Conservation (phyloP, 2,888 invertebrate genomes). For the Neocrepidodera transversa region DNA sequence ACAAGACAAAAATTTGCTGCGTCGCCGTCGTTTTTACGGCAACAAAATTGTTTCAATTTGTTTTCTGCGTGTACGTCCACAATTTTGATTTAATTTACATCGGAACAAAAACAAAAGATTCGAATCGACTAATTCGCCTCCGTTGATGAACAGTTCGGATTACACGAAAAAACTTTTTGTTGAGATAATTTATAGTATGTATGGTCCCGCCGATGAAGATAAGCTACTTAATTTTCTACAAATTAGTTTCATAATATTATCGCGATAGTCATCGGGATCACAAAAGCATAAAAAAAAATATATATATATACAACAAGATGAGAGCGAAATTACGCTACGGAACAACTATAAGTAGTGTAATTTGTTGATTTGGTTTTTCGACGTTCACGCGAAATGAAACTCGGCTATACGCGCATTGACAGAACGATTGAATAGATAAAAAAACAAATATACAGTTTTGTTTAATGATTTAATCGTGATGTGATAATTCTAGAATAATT, state of each 20-base stretch:
- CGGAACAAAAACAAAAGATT: slow-evolving; percentile 18
- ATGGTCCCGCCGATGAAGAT: slow-evolving; percentile 42
- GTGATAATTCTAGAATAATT: slow-evolving; percentile 10
- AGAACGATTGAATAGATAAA: slow-evolving; percentile 7
- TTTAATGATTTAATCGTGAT: slow-evolving; percentile 6
- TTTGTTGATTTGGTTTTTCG: slow-evolving; percentile 28
- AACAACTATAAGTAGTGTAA: slow-evolving; percentile 25
- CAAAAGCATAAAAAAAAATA: slow-evolving; percentile 29
- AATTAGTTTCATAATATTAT: slow-evolving; percentile 32
- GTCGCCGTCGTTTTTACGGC: too few species aligned
- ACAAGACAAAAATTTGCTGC: too few species aligned
- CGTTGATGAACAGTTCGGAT: slow-evolving; percentile 17
- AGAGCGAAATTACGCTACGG: slow-evolving; percentile 22
- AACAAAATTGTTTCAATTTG: too few species aligned
- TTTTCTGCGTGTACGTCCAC: too few species aligned
- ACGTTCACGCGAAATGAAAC: slow-evolving; percentile 19
- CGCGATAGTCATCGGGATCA: slow-evolving; percentile 29
- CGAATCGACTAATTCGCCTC: slow-evolving; percentile 15
- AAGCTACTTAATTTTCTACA: slow-evolving; percentile 31
- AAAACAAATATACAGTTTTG: slow-evolving; percentile 16
- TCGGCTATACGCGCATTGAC: slow-evolving; percentile 21
- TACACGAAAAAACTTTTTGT: slow-evolving; percentile 46
- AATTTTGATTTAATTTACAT: background rate
- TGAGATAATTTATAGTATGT: slow-evolving; percentile 25
- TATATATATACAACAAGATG: too few species aligned